Conservation (phyloP, 2,113 vertebrate species). For the Loxodonta africana region DNA sequence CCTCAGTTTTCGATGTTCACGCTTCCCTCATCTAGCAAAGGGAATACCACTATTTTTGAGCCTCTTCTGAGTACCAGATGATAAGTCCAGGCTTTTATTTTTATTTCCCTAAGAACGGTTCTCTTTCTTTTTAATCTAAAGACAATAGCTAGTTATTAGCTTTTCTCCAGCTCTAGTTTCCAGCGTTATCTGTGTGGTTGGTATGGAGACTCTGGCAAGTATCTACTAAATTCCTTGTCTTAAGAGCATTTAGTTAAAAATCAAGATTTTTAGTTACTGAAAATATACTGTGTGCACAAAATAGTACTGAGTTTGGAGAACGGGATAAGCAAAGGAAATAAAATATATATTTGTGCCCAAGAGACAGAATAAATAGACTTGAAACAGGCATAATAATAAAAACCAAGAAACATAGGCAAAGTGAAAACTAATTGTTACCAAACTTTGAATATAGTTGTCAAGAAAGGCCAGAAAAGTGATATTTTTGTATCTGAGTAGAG, state of each 20-base stretch:
- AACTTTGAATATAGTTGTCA: neutral
- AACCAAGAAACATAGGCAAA: conserved; percentile 30
- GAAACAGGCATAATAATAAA: conserved; percentile 48
- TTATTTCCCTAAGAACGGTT: neutral
- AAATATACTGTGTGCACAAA: neutral
- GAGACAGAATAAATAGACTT: neutral
- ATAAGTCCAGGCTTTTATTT: neutral
- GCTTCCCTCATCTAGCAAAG: neutral
- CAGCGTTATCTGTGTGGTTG: neutral
- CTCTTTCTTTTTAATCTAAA: neutral
- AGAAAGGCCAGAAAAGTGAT: neutral
- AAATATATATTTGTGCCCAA: neutral
- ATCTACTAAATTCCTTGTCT: neutral
- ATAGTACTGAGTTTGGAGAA: neutral
- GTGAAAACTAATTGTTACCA: conserved; percentile 24
- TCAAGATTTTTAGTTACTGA: conserved; percentile 4
- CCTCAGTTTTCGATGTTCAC: neutral
- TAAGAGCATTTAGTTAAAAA: conserved; percentile 22
- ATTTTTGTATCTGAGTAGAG: neutral
- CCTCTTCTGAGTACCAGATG: neutral
- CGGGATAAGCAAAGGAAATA: conserved; percentile 24
- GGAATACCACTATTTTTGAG: neutral
- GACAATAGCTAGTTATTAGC: neutral
- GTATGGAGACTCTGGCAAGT: neutral
- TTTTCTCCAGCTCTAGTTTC: neutral